Percentiles rank a stretch among this genome's conserved stretches.
These are phyloP conservation scores for Pseudomyrmex cubaensis DNA, from an alignment of 1,140 invertebrate species.

Conservation along the genomic window DNA sequence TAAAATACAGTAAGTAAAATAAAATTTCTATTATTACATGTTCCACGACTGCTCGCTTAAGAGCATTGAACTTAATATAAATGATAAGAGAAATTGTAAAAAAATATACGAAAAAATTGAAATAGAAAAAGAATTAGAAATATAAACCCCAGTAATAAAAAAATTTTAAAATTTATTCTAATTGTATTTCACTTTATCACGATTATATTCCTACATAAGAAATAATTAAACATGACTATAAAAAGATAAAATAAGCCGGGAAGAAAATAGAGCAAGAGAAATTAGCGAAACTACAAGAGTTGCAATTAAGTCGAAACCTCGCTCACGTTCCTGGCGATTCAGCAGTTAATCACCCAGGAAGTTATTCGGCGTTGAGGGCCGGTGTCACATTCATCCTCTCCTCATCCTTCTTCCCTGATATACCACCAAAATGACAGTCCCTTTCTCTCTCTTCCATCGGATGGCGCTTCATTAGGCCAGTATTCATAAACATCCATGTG, in stretches of 20 bases:
- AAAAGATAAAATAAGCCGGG: conserved; percentile 4
- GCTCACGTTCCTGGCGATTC: conserved; percentile 67
- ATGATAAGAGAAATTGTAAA: neutral
- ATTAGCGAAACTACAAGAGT: conserved; percentile 3
- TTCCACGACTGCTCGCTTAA: conserved; percentile 11
- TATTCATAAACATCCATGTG: conserved; percentile 66
- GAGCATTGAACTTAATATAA: neutral
- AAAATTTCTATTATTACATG: conserved; percentile 25
- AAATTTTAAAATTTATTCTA: neutral
- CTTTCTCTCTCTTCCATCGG: conserved; percentile 3
- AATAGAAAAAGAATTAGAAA: neutral
- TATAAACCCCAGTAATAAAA: neutral
- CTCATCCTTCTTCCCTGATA: neutral
- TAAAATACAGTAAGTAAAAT: conserved; percentile 25
- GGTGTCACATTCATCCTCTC: conserved; percentile 60
- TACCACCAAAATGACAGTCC: neutral
- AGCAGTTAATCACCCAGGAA: conserved; percentile 71
- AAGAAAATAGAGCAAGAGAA: neutral
- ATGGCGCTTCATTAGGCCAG: conserved; percentile 63
- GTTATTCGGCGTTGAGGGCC: conserved; percentile 65
- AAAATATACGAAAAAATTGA: neutral
- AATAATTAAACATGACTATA: conserved; percentile 36
- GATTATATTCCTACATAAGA: neutral
- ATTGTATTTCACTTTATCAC: conserved; percentile 1
- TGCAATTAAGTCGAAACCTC: conserved; percentile 72